Percentiles rank a stretch among this genome's conserved stretches.
phyloP scores from a whole-genome alignment of 2,113 vertebrate species.

The Columba livia region DNA sequence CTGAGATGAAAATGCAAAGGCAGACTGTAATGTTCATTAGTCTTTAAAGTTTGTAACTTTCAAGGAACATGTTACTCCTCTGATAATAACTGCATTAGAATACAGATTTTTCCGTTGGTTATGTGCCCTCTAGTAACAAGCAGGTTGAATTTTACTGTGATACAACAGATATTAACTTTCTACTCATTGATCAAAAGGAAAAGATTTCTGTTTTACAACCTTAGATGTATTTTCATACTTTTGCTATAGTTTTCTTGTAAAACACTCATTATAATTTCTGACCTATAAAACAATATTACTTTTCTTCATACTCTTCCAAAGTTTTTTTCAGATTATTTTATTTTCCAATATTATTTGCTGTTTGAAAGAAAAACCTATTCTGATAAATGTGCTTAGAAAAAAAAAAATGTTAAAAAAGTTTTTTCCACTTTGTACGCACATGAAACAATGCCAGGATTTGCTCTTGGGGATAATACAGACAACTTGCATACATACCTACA shows the following conservation, averaged over 20 bases:
- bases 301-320: neutral
- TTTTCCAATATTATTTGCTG: neutral
- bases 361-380: neutral
- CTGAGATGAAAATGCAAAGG: neutral
- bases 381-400: neutral
- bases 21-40: neutral
- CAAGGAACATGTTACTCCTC: neutral
- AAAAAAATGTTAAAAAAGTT: neutral
- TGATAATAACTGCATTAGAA: neutral
- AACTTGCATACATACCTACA: neutral
- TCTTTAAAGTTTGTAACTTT: neutral
- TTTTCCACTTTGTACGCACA: neutral
- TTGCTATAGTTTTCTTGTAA: neutral
- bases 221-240: neutral
- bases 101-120: neutral
- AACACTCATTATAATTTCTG: neutral
- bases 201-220: neutral
- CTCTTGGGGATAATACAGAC: neutral
- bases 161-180: neutral
- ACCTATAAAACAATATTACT: neutral
- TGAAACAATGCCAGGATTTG: neutral
- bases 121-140: neutral
- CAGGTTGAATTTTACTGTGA: neutral
- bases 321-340: neutral
- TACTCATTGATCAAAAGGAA: neutral